Base-by-base conservation (phyloP, 1,140 invertebrate genomes). In the Ctenoplectra terminalis region DNA sequence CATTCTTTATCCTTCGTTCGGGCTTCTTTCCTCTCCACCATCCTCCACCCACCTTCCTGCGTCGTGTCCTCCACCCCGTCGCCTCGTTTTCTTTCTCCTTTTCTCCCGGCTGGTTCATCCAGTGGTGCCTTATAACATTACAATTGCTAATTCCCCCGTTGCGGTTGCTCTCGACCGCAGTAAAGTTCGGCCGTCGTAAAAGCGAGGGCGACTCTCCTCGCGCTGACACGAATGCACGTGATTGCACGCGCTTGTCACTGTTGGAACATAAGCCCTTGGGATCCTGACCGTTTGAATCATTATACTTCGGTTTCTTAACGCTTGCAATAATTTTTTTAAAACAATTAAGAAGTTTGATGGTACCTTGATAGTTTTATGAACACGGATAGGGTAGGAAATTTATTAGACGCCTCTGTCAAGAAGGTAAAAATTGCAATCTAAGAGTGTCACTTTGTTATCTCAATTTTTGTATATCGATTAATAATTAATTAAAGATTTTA, bases 101-200 rank as follows among this genome's bases (percentile, higher is more conserved):
- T 43, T 56, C 48, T 70, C 23, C 7, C 15, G 23, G 20, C 43
- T 34, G 29, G 26, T 67, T 67, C 31, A 67, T 67, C 76, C 66
- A 67, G n/a, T 48, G 69, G 50, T 89, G 85, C 87, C 91, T 92
- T 93, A 92, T 92, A 93, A 91, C 91, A 94, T 94, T 94, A 93
- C 93, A 94, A 94, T 94, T 93, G 92, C 93, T 93, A 94, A 94
- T 93, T 93, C 90, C 85, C 70, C 87, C 91, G 88, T 89, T 93
- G 91, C 90, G 89, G 90, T 92, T 87, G 90, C 90, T 82, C 86
- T 77, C 50, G 76, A 80, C 86, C 84, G 90, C 91, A 90, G 88
- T 93, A 91, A 94, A 92, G 91, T 92, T 93, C 88, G 90, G 85
- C 84, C 89, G 89, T 93, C 92, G 90, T 92, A 93, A 93, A 94